These are phyloP conservation scores for Xyrichtys novacula DNA, from an alignment of 2,797 vertebrate species.

Conservation along the genomic window DNA sequence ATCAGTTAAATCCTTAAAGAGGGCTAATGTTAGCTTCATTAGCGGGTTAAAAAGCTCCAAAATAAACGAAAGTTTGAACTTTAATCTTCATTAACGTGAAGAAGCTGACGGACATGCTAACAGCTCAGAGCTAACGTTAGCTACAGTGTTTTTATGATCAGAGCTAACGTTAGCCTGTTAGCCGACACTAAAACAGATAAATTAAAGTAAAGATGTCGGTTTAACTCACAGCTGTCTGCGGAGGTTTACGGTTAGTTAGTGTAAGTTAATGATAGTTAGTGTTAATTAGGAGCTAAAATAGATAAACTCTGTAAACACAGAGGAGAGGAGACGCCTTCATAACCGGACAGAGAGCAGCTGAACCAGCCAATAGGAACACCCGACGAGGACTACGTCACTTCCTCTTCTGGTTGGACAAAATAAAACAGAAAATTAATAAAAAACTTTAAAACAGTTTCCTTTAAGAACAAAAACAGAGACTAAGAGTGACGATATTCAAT, in stretches of 20 bases:
- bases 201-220: neutral
- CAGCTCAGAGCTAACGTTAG: neutral
- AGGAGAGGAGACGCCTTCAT: neutral
- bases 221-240: too few relatives aligned
- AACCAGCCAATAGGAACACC: constrained; percentile 15
- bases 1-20: neutral
- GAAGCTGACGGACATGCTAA: neutral
- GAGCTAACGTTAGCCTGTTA: neutral
- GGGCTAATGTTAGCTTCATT: neutral
- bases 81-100: neutral
- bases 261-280: too few relatives aligned
- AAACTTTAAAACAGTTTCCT: too few relatives aligned
- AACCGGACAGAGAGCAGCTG: too few relatives aligned
- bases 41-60: neutral
- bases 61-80: too few relatives aligned
- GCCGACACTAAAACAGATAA: neutral
- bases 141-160: neutral
- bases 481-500: too few relatives aligned
- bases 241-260: too few relatives aligned
- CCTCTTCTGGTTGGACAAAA: too few relatives aligned
- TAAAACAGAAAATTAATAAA: too few relatives aligned
- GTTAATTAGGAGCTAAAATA: too few relatives aligned
- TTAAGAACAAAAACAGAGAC: too few relatives aligned
- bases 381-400: neutral
- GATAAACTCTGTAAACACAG: too few relatives aligned